Evolutionary conservation across 2,888 invertebrate genomes (phyloP).

Genomic region (Drosophila suboccidentalis): DNA sequence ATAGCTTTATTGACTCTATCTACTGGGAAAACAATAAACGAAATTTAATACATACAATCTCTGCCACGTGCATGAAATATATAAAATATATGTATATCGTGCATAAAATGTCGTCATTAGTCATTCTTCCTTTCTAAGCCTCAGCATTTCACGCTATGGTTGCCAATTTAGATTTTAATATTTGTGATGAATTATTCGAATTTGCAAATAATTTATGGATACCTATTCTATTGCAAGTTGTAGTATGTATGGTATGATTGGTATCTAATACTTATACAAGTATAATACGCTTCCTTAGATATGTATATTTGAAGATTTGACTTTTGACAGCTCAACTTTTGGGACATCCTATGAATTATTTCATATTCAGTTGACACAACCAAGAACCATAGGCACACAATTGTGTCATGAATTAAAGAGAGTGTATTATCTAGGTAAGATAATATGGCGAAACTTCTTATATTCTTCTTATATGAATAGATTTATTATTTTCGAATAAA

Average conservation of each 20-base stretch:
- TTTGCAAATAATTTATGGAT: neutral
- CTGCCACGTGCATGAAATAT: conserved; percentile 33
- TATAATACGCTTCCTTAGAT: neutral
- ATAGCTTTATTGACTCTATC: conserved; percentile 72
- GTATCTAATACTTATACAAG: neutral
- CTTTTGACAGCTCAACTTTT: conserved; percentile 54
- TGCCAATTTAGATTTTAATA: conserved; percentile 46
- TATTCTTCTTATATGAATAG: no score
- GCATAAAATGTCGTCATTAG: conserved; percentile 7
- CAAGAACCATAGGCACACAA: neutral
- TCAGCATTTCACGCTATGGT: conserved; percentile 62
- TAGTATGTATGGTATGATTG: neutral
- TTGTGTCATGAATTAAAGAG: neutral
- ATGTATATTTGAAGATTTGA: conserved; percentile 37
- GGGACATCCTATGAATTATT: conserved; percentile 44
- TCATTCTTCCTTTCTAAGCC: conserved; percentile 29
- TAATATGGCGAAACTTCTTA: neutral
- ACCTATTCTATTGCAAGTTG: no score
- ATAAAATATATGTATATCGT: neutral
- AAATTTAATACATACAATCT: conserved; percentile 67
- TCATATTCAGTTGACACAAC: conserved; percentile 2
- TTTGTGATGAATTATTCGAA: conserved; percentile 14
- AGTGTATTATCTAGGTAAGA: neutral
- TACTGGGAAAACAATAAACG: conserved; percentile 61
- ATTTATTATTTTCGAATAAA: no score